Evolutionary conservation across 2,797 vertebrate species (phyloP), one percentile per base, ranked within the genome.

Genomic region (Gambelia wislizenii): DNA sequence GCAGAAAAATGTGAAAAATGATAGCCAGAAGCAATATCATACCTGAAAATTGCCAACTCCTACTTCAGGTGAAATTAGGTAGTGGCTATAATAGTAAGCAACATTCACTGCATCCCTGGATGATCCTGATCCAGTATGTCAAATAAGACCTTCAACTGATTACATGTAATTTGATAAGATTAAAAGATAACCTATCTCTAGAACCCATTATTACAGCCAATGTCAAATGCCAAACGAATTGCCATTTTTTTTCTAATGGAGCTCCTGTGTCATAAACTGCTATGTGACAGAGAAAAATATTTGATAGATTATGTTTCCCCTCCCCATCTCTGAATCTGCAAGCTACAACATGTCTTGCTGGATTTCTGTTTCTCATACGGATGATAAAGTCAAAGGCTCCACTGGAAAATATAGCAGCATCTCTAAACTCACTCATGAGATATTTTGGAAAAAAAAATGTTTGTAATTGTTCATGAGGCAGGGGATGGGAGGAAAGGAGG

Each of bases 401-500:
- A 56, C 10, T 7, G 39, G 22, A 69, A 42, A 42, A 42, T 33
- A 69, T 7, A 49, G 49, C 12, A 7, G 8, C 6, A 54, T 44
- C 18, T 42, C 39, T n/a, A 8, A 79, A 44, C 4, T 47, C 13
- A 6, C 33, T 39, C 47, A 9, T 56, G 14, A 6, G 18, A 7
- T 20, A 74, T 85, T 84, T 44, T 70, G 61, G 79, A 84, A 61
- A 0, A 84, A 84, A 61, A 0, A 42, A 72, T 59, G 13, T 39
- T 70, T 79, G 42, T 72, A 76, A 76, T 77, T 76, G 39, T 72
- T 36, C 54, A 75, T 30, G 22, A 36, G 12, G 1, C 6, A 67
- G 44, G 4, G 2, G 9, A n/a, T 70, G 36, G 36, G 42, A 12
- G 33, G n/a, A 56, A 0, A 33, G n/a, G 6, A 67, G 0, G 30